Base-by-base conservation (phyloP, 2,797 vertebrate genomes). In the Rhynchotus rufescens region DNA sequence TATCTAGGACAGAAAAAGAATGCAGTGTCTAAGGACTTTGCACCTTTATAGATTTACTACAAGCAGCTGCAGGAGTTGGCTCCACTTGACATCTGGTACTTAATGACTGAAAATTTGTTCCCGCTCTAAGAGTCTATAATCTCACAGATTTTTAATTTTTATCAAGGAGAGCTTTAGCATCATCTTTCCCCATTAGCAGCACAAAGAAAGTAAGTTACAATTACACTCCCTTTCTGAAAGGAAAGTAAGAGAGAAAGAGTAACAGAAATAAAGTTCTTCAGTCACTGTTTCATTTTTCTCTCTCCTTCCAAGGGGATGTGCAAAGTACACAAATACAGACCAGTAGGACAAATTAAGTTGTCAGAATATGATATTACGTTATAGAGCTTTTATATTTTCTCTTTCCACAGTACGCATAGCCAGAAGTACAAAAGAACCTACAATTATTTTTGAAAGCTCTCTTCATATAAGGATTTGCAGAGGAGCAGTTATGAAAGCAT, bases 1-100 rank as follows among this genome's bases (percentile, higher is more conserved):
- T 99, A 93, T 99, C 99, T 99, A 97, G 84, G 76, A 71, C 65
- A 95, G 95, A 91, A 88, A 49, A 52, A 20, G 89, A 83, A 22
- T 15, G 67, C 52, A 91, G 72, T 10, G 23, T 45, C 22, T 86
- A 30, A 91, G 38, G 76, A 74, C 42, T 78, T 6, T 40, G 3
- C 26, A 23, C 45, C 38, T 84, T 87, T 38, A 73, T 0, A 64
- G 38, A 60, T 32, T 22, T 49, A 78, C 66, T 22, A 61, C 5
- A 44, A 59, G 9, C 12, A 8, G 17, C 45, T 62, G 69, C 51
- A 44, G 19, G 5, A 74, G 25, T n/a, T 25, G 44, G 25, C 64
- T 74, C 19, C 16, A 65, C 16, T 45, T 80, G 22, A 47, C 15
- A 80, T 60, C 51, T 76, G 20, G 47, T 14, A 77, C 56, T 59